Evolutionary conservation across 23 tunicate species (phyloP).

Genomic region (Ascidia mentula): DNA sequence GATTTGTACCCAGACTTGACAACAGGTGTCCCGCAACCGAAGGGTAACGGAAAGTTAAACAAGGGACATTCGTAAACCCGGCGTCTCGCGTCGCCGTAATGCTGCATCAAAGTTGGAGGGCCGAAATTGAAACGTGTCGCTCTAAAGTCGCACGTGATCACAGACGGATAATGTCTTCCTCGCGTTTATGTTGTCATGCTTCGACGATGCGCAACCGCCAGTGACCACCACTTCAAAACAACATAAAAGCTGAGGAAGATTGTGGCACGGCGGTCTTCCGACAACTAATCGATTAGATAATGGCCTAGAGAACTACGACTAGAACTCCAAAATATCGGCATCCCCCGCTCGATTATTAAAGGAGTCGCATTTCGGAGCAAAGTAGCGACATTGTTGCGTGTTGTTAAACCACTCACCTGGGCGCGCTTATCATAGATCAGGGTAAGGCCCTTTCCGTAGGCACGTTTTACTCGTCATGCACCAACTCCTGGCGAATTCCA

Average conservation of each 20-base stretch:
- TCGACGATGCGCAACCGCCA: not conserved
- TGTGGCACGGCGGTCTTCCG: no score
- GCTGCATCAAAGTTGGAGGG: not conserved
- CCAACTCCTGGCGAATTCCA: not conserved
- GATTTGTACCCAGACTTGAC: not conserved
- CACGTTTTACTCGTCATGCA: not conserved
- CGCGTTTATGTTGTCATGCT: conserved; percentile 12
- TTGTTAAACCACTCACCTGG: conserved; percentile 3
- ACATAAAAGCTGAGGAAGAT: conserved; percentile 5
- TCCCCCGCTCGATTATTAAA: no score
- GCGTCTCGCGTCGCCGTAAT: not conserved
- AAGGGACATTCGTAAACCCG: not conserved
- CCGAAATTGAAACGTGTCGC: conserved; percentile 1
- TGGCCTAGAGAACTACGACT: no score
- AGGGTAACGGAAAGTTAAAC: conserved; percentile 10
- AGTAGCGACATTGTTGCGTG: not conserved
- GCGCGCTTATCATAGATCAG: not conserved
- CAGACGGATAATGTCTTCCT: conserved; percentile 16
- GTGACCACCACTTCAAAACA: conserved; percentile 3
- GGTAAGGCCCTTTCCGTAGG: not conserved
- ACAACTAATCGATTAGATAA: conserved; percentile 4
- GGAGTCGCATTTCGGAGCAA: no score
- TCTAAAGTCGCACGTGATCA: not conserved
- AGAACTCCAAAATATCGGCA: no score
- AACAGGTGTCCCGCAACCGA: conserved; percentile 6